These are phyloP conservation scores for Bimastos eiseni DNA, from an alignment of 2,888 invertebrate species.

Conservation along the genomic window DNA sequence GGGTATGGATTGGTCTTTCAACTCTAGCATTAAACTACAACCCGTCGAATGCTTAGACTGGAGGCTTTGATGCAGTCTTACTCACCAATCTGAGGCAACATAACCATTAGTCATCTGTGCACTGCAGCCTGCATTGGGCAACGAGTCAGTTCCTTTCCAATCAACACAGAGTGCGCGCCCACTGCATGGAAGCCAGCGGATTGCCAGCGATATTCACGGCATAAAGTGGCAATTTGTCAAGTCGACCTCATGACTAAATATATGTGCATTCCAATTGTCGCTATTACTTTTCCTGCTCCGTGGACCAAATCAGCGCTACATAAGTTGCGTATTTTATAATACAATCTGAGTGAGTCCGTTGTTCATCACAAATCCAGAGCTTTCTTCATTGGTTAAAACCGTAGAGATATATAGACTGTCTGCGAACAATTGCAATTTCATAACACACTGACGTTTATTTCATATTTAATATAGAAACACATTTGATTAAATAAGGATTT, in stretches of 20 bases:
- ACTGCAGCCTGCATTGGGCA: too few relatives aligned
- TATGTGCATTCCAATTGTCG: not conserved
- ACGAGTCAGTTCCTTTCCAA: not conserved
- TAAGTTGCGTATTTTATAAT: not conserved
- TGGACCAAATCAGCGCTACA: not conserved
- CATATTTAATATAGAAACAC: too few relatives aligned
- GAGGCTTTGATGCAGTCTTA: not conserved
- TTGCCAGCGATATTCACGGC: not conserved
- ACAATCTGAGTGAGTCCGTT: not conserved
- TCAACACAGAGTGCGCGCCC: not conserved
- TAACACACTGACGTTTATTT: too few relatives aligned
- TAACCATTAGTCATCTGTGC: not conserved
- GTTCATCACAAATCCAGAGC: not conserved
- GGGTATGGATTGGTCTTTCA: not conserved
- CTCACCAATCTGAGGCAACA: not conserved
- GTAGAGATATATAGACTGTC: too few relatives aligned
- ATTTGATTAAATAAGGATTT: too few relatives aligned
- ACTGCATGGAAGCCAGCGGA: not conserved
- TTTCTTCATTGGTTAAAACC: not conserved
- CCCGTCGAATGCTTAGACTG: not conserved
- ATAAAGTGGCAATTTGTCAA: conserved; percentile 6
- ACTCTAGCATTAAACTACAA: not conserved
- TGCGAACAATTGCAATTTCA: too few relatives aligned
- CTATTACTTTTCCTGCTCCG: not conserved
- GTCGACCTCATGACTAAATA: not conserved